Evolutionary conservation across 1,140 invertebrate species (phyloP), one percentile per base, ranked within the genome.

Genomic region (Pseudachorutes palmiensis): DNA sequence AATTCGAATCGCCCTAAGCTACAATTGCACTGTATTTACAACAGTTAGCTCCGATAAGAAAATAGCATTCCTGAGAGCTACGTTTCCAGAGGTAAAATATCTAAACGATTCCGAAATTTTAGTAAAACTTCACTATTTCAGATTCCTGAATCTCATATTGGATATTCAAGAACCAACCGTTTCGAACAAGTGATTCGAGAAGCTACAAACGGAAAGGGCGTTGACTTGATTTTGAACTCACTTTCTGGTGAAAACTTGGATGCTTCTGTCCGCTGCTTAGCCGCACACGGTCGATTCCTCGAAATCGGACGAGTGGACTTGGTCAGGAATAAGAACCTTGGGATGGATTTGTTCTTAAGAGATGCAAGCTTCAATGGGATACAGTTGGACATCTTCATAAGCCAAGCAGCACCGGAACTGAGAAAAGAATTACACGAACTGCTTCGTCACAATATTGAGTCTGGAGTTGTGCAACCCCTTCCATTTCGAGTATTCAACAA

Each of bases 251-350:
- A 87, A 29, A 87, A 87, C 76, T 74, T 87, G 24, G 76, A 79
- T 73, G 81, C 1, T 79, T 82, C 32, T 80, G 80, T 76, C 1
- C 62, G 73, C 24, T 76, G 75, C 65, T 31, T 76, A 1, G 84
- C 81, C 1, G 76, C 79, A 31, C 79, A 81, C 1, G 88, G 88
- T 1, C 80, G 83, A 29, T 90, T 90, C 76, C 75, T 90, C 1
- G 88, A 91, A 78, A 90, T 91, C 32, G 88, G 88, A n/a, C 89
- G 89, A 74, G 88, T 86, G 67, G 88, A 90, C 76, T 80, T 88
- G 68, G 80, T 33, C 19, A 83, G 84, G 58, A 85, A 89, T 68
- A 86, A 81, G 29, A 75, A 80, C 26, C 77, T 89, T 29, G 85
- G 85, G 1, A 61, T 69, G 80, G 2, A 22, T 12, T 16, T 67